A percentile compares a stretch with the other conserved stretches of the same genome.
Evolutionary conservation across 30 jellyfish, hydroid and myxozoan genomes (phyloP).

Genomic region (Calvadosia cruxmelitensis): DNA sequence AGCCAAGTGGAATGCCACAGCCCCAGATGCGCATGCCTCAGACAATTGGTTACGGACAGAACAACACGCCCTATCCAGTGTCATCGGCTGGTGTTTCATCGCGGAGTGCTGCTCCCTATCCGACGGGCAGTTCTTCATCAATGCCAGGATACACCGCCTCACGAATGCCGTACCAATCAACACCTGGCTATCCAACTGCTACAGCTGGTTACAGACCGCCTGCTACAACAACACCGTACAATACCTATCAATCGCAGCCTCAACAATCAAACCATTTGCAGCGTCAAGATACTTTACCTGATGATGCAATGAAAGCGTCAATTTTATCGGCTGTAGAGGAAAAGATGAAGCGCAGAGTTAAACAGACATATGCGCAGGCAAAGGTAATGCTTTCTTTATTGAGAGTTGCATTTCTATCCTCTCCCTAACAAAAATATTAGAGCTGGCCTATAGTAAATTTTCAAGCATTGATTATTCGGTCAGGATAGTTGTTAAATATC

Average conservation of each 20-base stretch:
- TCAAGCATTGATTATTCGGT: too few species aligned
- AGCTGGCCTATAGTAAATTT: background rate
- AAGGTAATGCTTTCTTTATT: constrained; percentile 35
- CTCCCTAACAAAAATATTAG: background rate
- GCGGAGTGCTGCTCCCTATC: constrained; percentile 1
- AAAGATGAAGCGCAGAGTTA: constrained; percentile 66
- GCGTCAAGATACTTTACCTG: constrained; percentile 4
- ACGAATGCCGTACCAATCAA: background rate
- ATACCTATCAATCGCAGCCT: background rate
- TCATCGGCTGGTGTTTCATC: background rate
- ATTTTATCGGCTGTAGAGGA: constrained; percentile 86
- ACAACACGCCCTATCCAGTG: constrained; percentile 20
- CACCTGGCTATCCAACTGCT: background rate
- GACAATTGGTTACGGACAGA: constrained; percentile 15
- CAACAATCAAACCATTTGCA: background rate
- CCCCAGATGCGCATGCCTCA: constrained; percentile 40
- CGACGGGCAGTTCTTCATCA: background rate
- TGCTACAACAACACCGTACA: background rate
- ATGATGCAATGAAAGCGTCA: constrained; percentile 48
- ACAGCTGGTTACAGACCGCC: background rate
- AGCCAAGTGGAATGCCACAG: constrained; percentile 72
- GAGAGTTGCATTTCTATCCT: background rate
- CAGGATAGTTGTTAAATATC: too few species aligned
- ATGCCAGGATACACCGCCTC: background rate
- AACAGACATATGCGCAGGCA: constrained; percentile 68